A percentile compares a stretch with the other conserved stretches of the same genome.
phyloP scores from a whole-genome alignment of 2,797 vertebrate genomes.

The Meriones psammophilus region DNA sequence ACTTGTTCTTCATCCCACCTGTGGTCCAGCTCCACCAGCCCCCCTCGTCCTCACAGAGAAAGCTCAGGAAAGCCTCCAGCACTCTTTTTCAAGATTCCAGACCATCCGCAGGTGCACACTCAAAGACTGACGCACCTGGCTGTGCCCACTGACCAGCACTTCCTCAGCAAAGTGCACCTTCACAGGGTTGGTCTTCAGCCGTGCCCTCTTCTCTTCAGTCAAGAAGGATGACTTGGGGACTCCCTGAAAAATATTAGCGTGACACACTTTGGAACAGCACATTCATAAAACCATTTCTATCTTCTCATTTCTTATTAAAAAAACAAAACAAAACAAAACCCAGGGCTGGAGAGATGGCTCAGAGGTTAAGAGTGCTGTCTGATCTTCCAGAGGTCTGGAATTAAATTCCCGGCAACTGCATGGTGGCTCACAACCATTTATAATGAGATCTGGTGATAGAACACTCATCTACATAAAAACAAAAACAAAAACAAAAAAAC shows the following conservation, averaged over 20 bases:
- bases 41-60: background rate
- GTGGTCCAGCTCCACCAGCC: background rate
- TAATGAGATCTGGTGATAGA: too few species aligned
- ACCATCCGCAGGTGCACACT: background rate
- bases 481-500: background rate
- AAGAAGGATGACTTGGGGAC: slow-evolving; percentile 97
- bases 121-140: slow-evolving; percentile 91
- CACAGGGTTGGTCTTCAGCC: slow-evolving; percentile 95
- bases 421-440: too few species aligned
- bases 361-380: too few species aligned
- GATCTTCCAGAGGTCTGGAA: too few species aligned
- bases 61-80: background rate
- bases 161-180: slow-evolving; percentile 98
- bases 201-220: slow-evolving; percentile 97
- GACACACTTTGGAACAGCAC: background rate
- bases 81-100: background rate
- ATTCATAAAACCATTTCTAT: background rate
- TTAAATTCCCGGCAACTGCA: too few species aligned
- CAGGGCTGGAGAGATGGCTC: too few species aligned
- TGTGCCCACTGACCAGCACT: slow-evolving; percentile 95
- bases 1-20: background rate
- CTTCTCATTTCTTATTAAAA: slow-evolving; percentile 53
- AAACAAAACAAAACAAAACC: background rate
- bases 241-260: slow-evolving; percentile 89
- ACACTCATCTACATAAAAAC: background rate